Conservation (phyloP, 2,888 invertebrate genomes). For the Rhorus exstirpatorius region DNA sequence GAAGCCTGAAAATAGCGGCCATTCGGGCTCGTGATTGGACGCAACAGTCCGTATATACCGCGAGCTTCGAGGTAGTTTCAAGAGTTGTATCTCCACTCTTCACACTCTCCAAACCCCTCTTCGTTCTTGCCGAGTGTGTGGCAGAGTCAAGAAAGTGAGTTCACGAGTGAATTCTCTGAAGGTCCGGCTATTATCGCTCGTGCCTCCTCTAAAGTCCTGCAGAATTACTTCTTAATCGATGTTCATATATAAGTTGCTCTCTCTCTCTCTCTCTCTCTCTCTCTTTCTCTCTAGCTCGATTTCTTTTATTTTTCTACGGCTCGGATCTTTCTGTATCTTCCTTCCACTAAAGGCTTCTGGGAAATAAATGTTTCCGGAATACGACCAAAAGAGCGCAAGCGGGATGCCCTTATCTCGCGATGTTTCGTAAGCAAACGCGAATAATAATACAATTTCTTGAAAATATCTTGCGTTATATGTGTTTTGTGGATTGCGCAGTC, state of each 20-base stretch:
- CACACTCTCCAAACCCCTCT: conserved; percentile 26
- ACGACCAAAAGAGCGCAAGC: conserved; percentile 41
- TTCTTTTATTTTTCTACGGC: conserved; percentile 32
- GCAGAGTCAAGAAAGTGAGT: conserved; percentile 24
- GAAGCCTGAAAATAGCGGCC: conserved; percentile 81
- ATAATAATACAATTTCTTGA: conserved; percentile 54
- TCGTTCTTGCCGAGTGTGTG: conserved; percentile 51
- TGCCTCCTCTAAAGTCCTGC: conserved; percentile 63
- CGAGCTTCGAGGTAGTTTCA: conserved; percentile 73
- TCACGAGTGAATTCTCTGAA: conserved; percentile 6
- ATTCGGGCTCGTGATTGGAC: conserved; percentile 81
- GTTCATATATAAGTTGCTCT: conserved; percentile 71
- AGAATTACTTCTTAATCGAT: conserved; percentile 81
- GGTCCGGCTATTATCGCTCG: conserved; percentile 58
- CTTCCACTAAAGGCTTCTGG: conserved; percentile 53
- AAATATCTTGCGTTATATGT: conserved; percentile 34
- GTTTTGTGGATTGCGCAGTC: conserved; percentile 15
- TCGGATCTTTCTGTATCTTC: conserved; percentile 24
- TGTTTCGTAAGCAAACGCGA: conserved; percentile 33
- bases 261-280: conserved; percentile 15
- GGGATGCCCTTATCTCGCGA: conserved; percentile 44
- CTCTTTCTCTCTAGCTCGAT: conserved; percentile 8
- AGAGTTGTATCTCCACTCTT: conserved; percentile 68
- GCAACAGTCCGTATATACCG: conserved; percentile 75
- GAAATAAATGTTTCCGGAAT: conserved; percentile 63